These are phyloP conservation scores for Vandiemenella viatica DNA, from an alignment of 2,888 invertebrate species.

Conservation along the genomic window DNA sequence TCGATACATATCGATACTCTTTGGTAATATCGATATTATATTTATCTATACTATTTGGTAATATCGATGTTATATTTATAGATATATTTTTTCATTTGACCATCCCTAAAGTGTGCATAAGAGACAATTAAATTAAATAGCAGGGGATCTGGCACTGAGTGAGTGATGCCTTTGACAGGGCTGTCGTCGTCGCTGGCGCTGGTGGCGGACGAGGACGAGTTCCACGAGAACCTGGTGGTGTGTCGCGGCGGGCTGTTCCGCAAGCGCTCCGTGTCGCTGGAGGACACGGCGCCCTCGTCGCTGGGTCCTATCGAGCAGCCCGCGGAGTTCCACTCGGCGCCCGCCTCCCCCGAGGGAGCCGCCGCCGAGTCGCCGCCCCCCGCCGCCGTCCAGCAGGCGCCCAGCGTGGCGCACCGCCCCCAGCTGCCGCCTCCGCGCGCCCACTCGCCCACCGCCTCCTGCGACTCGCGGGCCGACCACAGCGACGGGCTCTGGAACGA, in stretches of 20 bases:
- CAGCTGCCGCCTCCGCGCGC: background rate
- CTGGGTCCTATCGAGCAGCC: constrained; percentile 12
- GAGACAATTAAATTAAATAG: too few relatives aligned
- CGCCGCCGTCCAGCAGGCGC: background rate
- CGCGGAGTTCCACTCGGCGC: background rate
- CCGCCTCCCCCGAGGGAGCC: background rate
- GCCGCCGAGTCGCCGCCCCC: background rate
- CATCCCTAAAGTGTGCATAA: too few relatives aligned
- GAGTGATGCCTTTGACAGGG: too few relatives aligned
- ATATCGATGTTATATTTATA: too few relatives aligned
- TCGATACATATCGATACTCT: too few relatives aligned
- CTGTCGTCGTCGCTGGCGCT: constrained; percentile 5
- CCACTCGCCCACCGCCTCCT: constrained; percentile 59
- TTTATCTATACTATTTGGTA: too few relatives aligned
- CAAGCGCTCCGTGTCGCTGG: constrained; percentile 18
- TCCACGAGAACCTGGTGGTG: constrained; percentile 67
- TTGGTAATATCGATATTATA: too few relatives aligned
- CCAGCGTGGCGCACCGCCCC: too few relatives aligned
- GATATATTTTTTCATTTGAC: too few relatives aligned
- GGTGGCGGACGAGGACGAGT: constrained; percentile 46
- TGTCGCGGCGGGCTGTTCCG: constrained; percentile 57
- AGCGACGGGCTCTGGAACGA: constrained; percentile 83
- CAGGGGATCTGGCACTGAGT: too few relatives aligned
- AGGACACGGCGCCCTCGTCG: constrained; percentile 14
- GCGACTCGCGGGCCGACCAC: constrained; percentile 69